Conservation (phyloP, 2,113 vertebrate species). For the Pipa parva region DNA sequence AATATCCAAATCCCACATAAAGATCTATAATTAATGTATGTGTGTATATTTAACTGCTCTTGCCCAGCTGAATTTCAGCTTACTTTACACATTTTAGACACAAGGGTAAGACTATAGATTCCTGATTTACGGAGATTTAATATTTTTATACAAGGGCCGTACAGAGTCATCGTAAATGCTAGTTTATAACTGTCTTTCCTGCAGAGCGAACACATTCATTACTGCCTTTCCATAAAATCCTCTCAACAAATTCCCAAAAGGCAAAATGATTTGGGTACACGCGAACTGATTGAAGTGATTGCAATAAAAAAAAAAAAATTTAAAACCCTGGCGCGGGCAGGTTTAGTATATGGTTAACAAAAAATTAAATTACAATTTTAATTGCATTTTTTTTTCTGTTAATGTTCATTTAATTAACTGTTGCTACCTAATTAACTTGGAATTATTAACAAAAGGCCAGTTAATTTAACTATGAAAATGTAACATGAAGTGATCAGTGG, state of each 20-base stretch:
- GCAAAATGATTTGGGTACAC: conserved; percentile 12
- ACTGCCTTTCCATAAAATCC: conserved; percentile 26
- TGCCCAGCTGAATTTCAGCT: neutral
- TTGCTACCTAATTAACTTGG: conserved; percentile 37
- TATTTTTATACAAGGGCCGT: conserved; percentile 12
- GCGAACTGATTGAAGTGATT: conserved; percentile 32
- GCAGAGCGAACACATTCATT: conserved; percentile 28
- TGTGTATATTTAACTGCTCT: neutral
- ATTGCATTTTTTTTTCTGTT: conserved; percentile 35
- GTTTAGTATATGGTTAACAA: conserved; percentile 12
- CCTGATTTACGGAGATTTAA: conserved; percentile 18
- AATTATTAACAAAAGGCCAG: conserved; percentile 38
- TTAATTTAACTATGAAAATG: conserved; percentile 31
- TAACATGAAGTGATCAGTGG: conserved; percentile 22
- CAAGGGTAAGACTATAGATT: neutral
- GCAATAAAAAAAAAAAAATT: conserved; percentile 17
- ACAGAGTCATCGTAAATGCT: conserved; percentile 18
- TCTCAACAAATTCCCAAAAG: conserved; percentile 16
- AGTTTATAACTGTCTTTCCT: conserved; percentile 10
- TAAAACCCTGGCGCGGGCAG: neutral
- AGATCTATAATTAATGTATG: neutral
- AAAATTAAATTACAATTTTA: conserved; percentile 37
- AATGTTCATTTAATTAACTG: conserved; percentile 41
- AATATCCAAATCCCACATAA: neutral
- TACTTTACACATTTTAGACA: neutral